Percentiles rank a stretch among this genome's conserved stretches.
Conservation (phyloP, 2,888 invertebrate species). For the Acanthosoma haemorrhoidale region DNA sequence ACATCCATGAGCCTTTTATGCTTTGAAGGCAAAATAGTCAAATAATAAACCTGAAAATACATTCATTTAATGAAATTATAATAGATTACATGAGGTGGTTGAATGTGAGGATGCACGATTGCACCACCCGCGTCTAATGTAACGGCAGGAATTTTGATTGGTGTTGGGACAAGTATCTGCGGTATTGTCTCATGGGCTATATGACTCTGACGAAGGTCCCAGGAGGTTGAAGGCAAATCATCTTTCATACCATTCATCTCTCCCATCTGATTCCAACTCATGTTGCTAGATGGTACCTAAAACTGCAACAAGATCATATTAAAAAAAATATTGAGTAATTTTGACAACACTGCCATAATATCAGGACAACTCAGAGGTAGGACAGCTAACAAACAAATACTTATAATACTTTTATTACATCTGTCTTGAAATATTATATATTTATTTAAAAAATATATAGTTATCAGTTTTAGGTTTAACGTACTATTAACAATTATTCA, state of each 20-base stretch:
- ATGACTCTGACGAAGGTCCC: slow-evolving; percentile 33
- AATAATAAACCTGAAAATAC: too few relatives aligned
- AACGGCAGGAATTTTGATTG: slow-evolving; percentile 46
- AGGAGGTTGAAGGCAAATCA: slow-evolving; percentile 35
- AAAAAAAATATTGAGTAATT: neutral
- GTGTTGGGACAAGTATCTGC: slow-evolving; percentile 47
- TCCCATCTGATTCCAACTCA: slow-evolving; percentile 35
- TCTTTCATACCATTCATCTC: slow-evolving; percentile 34
- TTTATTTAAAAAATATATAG: too few relatives aligned
- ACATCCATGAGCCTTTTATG: too few relatives aligned
- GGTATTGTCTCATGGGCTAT: slow-evolving; percentile 36
- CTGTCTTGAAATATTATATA: neutral
- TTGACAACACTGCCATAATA: neutral
- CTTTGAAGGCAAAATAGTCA: too few relatives aligned
- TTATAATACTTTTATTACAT: neutral
- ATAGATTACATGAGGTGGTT: slow-evolving; percentile 38
- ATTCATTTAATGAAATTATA: neutral
- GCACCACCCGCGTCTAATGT: slow-evolving; percentile 23
- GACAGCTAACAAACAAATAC: neutral
- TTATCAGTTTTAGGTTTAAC: neutral
- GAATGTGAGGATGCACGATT: slow-evolving; percentile 35
- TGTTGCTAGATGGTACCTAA: neutral
- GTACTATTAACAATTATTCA: too few relatives aligned
- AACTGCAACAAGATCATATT: neutral
- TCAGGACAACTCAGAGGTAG: neutral